Percentiles rank a stretch among this genome's conserved stretches.
Evolutionary conservation across 2,888 invertebrate genomes (phyloP).

Genomic region (Nesidiocoris tenuis): DNA sequence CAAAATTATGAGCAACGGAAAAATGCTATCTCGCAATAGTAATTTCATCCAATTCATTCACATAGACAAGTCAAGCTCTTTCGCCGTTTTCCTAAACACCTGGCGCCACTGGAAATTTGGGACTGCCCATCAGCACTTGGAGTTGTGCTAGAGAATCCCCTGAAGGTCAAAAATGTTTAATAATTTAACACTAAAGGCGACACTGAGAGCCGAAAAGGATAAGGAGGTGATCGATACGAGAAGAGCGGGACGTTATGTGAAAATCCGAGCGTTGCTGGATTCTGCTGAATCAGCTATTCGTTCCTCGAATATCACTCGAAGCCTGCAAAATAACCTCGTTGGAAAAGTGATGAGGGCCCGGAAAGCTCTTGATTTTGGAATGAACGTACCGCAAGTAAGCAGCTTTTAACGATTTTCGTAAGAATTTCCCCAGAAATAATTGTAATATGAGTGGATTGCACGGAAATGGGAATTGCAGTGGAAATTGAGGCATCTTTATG

Average conservation of each 20-base stretch:
- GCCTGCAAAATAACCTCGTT: slow-evolving; percentile 16
- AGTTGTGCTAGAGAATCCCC: no score
- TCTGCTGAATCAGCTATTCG: slow-evolving; percentile 20
- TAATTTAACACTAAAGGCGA: slow-evolving; percentile 15
- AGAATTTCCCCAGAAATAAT: no score
- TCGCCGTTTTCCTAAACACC: no score
- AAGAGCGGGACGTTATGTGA: slow-evolving; percentile 25
- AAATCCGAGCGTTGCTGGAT: slow-evolving; percentile 30
- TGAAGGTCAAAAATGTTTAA: slow-evolving; percentile 20
- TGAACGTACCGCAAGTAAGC: slow-evolving; percentile 15
- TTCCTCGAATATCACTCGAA: slow-evolving; percentile 2
- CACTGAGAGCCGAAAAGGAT: slow-evolving; percentile 22
- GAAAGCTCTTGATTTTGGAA: slow-evolving; percentile 16
- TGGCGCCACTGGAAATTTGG: no score
- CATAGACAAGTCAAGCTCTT: no score
- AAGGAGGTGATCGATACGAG: slow-evolving; percentile 12
- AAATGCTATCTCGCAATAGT: no score
- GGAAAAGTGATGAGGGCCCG: slow-evolving; percentile 19
- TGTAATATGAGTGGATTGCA: no score
- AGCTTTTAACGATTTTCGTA: not conserved
- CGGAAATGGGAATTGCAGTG: no score
- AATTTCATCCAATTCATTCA: no score
- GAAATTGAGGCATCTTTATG: no score
- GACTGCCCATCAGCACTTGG: not conserved
- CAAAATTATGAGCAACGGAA: no score